Base-by-base conservation (phyloP, 2,797 vertebrate species). In the Myripristis murdjan region DNA sequence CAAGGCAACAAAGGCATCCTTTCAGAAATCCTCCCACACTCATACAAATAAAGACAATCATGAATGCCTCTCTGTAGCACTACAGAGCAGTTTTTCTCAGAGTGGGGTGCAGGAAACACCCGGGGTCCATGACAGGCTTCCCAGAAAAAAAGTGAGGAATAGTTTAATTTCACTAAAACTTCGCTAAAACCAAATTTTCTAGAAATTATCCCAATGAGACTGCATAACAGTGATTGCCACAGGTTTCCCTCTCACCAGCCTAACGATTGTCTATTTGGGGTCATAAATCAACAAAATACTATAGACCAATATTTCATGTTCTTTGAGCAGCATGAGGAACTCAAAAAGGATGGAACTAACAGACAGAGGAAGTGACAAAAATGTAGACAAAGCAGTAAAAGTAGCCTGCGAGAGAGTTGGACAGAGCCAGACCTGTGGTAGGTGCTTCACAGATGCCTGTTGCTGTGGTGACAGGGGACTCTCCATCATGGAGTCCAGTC, bases 341-440 rank as follows among this genome's bases (percentile, higher is more conserved):
- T 9, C 44, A 15, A 18, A 24, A 55, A 48, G 16, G 23, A 60
- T 71, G 52, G 37, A 3, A 37, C 35, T 52, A 12, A 8, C 14
- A 60, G 26, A 67, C 18, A 37, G 23, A 73, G 28, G 37, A 16
- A 9, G 5, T 8, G 7, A n/a, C n/a, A 16, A 54, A n/a, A 28
- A 18, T n/a, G n/a, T 18, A 14, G 5, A 46, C 6, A 47, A 2
- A 24, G 1, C n/a, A 20, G 23, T 12, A 6, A 24, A 60, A 14
- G 12, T n/a, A 46, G 53, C 7, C 5, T 26, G 10, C 23, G 6
- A 9, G 18, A 35, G 6, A 28, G 48, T 10, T 35, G 33, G 8
- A 52, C 16, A n/a, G 61, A 74, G 14, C 64, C 93, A 89, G 86
- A 95, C 95, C 95, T 95, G 91, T 2, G 91, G 86, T 51, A 91